Base-by-base conservation (phyloP, 2,797 vertebrate genomes). In the Halcyon badia region DNA sequence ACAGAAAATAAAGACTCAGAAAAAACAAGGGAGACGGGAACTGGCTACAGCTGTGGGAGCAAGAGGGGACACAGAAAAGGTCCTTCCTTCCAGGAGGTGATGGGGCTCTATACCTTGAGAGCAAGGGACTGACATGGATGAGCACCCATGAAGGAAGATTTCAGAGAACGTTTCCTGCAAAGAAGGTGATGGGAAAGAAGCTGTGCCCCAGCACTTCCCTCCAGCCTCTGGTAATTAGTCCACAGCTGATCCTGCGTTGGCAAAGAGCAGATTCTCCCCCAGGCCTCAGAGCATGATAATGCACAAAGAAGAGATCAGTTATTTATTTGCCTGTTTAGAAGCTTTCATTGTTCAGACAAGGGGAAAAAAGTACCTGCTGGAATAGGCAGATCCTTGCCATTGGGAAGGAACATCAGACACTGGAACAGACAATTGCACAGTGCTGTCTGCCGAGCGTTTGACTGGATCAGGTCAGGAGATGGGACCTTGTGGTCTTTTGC, bases 401-500 rank as follows among this genome's bases (percentile, higher is more conserved):
- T 5, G 20, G 28, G 31, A n/a, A 16, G 28, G 73, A 86, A 12
- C 14, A 41, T 65, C 13, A 39, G 26, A 6, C 5, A 1, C 30
- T 31, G 25, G 37, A 64, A 44, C 1, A 48, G 71, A 31, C 1
- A 13, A 15, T 28, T 35, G 26, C 39, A 28, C 44, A 31, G 83
- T 1, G 1, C n/a, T 35, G 4, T 21, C 25, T 70, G 25, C 14
- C 4, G 0, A 5, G 48, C 14, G 25, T 14, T 57, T 69, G 60
- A 12, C 14, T 76, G 80, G 70, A 20, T 31, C 26, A 70, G 5
- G 15, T 2, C 14, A 37, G 14, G 22, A 49, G 35, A 12, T 22
- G 76, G 54, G 57, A 42, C 21, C 35, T 18, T 3, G 0, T 13
- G 6, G 46, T 31, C 2, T 1, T 60, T 64, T 87, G 13, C 20